Percentiles rank a stretch among this genome's conserved stretches.
Evolutionary conservation across 2,888 invertebrate species (phyloP).

Genomic region (Cactoblastis cactorum): DNA sequence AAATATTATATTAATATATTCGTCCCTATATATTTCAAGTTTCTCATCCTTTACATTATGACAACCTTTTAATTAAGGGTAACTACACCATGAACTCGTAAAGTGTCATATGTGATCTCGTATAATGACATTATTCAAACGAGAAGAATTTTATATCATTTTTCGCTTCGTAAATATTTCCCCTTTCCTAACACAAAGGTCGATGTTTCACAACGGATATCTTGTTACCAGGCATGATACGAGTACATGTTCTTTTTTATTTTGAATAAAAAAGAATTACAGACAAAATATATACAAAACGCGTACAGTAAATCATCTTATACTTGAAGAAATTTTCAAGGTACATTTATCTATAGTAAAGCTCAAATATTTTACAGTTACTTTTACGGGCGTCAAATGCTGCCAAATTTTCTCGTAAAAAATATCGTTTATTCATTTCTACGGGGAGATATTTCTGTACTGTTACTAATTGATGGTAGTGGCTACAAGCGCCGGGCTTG

Average conservation of each 20-base stretch:
- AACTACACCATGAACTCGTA: not conserved
- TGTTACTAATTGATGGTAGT: not conserved
- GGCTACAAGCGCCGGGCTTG: conserved; percentile 26
- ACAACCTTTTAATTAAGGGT: not conserved
- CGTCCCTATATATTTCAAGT: not conserved
- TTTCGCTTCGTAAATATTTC: not conserved
- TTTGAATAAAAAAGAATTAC: conserved; percentile 13
- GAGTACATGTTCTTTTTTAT: conserved; percentile 16
- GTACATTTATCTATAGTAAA: no score
- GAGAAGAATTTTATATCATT: not conserved
- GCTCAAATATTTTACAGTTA: no score
- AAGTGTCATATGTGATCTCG: not conserved
- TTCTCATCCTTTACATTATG: not conserved
- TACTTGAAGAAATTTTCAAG: no score
- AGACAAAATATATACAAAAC: not conserved
- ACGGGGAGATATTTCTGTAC: not conserved
- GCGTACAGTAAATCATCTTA: no score
- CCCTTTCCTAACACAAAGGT: not conserved
- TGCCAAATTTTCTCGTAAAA: no score
- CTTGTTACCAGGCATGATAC: conserved; percentile 12
- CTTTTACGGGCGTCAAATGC: no score
- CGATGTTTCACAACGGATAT: conserved; percentile 11
- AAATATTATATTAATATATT: no score
- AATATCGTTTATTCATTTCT: no score
- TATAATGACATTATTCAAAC: not conserved